Base-by-base conservation (phyloP, 2,888 invertebrate genomes). In the Eustalomyia histrio region DNA sequence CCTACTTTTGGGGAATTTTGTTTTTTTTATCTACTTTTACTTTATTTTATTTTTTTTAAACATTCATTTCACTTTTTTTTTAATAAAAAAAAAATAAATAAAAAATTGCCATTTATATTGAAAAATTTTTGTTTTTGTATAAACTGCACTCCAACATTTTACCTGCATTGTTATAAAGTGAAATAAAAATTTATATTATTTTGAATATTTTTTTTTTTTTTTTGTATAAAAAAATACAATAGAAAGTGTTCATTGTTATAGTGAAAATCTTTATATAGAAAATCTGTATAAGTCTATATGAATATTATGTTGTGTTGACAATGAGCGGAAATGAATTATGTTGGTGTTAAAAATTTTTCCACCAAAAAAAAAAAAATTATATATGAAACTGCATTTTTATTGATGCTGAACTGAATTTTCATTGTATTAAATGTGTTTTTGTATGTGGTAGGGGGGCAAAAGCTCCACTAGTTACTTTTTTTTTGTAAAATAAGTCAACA, bases 291-390 rank as follows among this genome's bases (percentile, higher is more conserved):
- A 24, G 57, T 55, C 24, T 55, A 53, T 65, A 24, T 72, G 72
- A 63, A 78, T 67, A 78, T 72, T 87, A 85, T 85, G 83, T 87
- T 85, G 84, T 86, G 85, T 85, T 88, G 87, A 88, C 88, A 88
- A 88, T 88, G 87, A 88, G 85, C 87, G 88, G 88, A 88, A 87
- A 88, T 88, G 87, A 88, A 88, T 88, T 88, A 88, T 88, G 88
- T 87, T 85, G 84, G 83, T 73, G 79, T 80, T 81, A 68, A 81
- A 81, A 78, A 67, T 74, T 73, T 64, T 76, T 74, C 60, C 43
- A 47, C 43, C 3, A 14, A 39, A 1, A 12, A 47, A 14, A n/a
- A 47, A n/a, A 47, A 71, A 58, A 79, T 79, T 76, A 53, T 78
- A 76, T 64, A 85, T 85, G 84, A 84, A 85, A 87, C 85, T 85